Base-by-base conservation (phyloP, 2,888 invertebrate genomes). In the Coenonympha arcania region DNA sequence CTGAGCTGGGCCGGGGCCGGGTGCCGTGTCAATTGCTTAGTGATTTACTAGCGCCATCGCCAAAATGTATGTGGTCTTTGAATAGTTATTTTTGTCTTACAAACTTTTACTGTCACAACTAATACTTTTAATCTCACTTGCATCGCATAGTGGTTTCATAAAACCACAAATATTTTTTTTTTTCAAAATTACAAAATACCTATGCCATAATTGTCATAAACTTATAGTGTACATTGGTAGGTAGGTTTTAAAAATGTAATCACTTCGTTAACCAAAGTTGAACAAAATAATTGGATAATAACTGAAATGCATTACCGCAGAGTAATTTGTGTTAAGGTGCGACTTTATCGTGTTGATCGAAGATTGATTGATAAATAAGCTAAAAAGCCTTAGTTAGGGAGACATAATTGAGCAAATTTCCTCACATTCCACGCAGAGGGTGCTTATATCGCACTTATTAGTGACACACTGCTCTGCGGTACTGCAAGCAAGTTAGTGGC, bases 381-480 rank as follows among this genome's bases (percentile, higher is more conserved):
- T 77, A 82, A 84, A 85, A 83, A 81, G 81, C 75, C 61, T 60
- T 66, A 66, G 63, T 63, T 50, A 54, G 67, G 76, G 73, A 66
- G 73, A 76, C 74, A 82, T 83, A 85, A 85, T 85, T 85, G 82
- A 77, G 81, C 75, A 71, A 79, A 77, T 83, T 84, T 82, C 83
- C 79, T 71, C 74, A 69, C 75, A 67, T 73, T 68, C 64, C 66
- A 64, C 64, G 58, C 57, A 64, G 60, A 69, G 75, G 70, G 70
- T 63, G 69, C 61, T 72, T 70, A 73, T 77, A 75, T 73, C 73
- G 73, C 63, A 59, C 62, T 62, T 67, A 65, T 65, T 55, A 30
- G 62, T 49, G 64, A 79, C 75, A 75, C 57, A 81, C 63, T 37
- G 71, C 2, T 42, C 0, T 33, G 2, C 13, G 31, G 52, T 42